A percentile compares a stretch with the other conserved stretches of the same genome.
These are phyloP conservation scores for Megamerina dolium DNA, from an alignment of 2,888 invertebrate species.

Conservation along the genomic window DNA sequence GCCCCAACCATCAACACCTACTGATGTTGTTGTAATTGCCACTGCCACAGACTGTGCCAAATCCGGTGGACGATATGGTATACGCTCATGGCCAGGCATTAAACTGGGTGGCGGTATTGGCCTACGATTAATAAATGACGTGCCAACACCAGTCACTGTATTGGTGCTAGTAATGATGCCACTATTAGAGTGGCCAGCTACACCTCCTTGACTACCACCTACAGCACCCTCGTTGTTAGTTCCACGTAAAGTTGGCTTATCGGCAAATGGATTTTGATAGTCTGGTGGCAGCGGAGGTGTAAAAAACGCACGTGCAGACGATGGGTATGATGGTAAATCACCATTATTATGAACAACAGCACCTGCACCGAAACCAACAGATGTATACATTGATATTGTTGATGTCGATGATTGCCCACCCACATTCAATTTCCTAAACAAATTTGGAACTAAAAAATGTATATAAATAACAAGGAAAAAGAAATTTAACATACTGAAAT, in stretches of 20 bases:
- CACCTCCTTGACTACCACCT: too few species aligned
- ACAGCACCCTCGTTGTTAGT: slow-evolving; percentile 54
- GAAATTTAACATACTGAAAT: not conserved
- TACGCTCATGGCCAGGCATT: slow-evolving; percentile 74
- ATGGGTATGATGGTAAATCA: slow-evolving; percentile 70
- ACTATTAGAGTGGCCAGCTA: too few species aligned
- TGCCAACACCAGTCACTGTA: too few species aligned
- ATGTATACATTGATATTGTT: not conserved
- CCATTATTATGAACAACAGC: not conserved
- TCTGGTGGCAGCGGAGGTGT: slow-evolving; percentile 80
- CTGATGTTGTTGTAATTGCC: slow-evolving; percentile 9
- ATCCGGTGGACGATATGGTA: slow-evolving; percentile 67
- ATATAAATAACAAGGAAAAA: not conserved
- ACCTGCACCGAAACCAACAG: not conserved
- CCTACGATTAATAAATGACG: slow-evolving; percentile 66
- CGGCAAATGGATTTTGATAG: slow-evolving; percentile 80
- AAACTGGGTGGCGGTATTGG: slow-evolving; percentile 79
- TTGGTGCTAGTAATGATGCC: slow-evolving; percentile 25
- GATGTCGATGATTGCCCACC: not conserved
- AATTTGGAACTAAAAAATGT: not conserved
- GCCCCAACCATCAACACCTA: slow-evolving; percentile 14
- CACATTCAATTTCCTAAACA: not conserved
- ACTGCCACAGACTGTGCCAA: slow-evolving; percentile 24
- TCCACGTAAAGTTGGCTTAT: slow-evolving; percentile 78
- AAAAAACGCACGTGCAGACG: slow-evolving; percentile 71